Evolutionary conservation across 2,797 vertebrate species (phyloP), one percentile per base, ranked within the genome.

Genomic region (Florisuga fusca): DNA sequence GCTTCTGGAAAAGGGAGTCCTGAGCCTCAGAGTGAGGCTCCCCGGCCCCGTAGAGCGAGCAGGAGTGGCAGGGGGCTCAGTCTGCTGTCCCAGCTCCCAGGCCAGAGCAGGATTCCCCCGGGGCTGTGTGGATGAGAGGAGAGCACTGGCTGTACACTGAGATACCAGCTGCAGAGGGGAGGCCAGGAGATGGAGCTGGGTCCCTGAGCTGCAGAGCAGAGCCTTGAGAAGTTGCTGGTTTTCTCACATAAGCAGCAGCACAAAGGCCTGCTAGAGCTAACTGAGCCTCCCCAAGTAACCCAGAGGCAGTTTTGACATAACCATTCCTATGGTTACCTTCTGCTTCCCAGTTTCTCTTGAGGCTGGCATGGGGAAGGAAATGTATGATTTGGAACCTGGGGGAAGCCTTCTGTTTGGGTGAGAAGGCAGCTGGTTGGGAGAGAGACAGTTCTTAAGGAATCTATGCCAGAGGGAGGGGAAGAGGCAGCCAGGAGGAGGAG

Each of bases 111-210:
- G 43, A 15, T 36, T 75, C 58, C 29, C 62, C 33, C 25, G 36
- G 6, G 73, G 53, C 48, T 0, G 0, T 41, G n/a, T 0, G 0
- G n/a, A n/a, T 59, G 63, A n/a, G 36, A 6, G 51, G 20, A 53
- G 46, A 76, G 22, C 59, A 41, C 46, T 8, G 41, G n/a, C 63
- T 63, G 36, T 26, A 16, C 46, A 43, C 64, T 0, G 2, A 69
- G 29, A 50, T 74, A 36, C 17, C 23, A 64, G 26, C 46, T 48
- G 31, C 12, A 81, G 31, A 78, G 41, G 15, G 51, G 21, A 51
- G n/a, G 73, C 50, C 75, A 34, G 36, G 59, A 76, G 57, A 25
- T 19, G 31, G 51, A 75, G 17, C 23, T 57, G 43, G 8, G 25
- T 57, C 46, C 25, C 61, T 50, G 19, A 10, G 25, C 12, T n/a